Evolutionary conservation across 2,888 invertebrate species (phyloP), one percentile per base, ranked within the genome.

Genomic region (Nymphalis polychloros): DNA sequence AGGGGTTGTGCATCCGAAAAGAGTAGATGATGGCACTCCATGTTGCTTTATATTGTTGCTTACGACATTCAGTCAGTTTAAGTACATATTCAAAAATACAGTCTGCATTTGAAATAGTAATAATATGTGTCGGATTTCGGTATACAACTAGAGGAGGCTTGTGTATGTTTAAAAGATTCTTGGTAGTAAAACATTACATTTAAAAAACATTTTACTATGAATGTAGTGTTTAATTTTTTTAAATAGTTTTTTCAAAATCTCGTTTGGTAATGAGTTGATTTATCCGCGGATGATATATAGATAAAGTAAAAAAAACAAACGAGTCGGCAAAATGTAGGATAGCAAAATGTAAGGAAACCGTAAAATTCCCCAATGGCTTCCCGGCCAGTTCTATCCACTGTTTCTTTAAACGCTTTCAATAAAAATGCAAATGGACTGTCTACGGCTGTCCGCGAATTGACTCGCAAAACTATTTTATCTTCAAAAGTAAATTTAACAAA

Each of bases 391-490:
- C 71, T 69, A 79, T 81, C 82, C 83, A 84, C 86, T 89, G 88
- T 86, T 86, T 87, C 86, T 86, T 86, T 87, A 88, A 90, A 87
- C 86, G 85, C 79, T 84, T 82, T 81, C 88, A 88, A 90, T 90
- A 89, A 89, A 90, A 89, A 90, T 90, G 89, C 85, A 89, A 90
- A 90, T 90, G 73, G 77, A 79, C 78, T 79, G 81, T 83, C 84
- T 83, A 83, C 83, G 81, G 83, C 80, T 78, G 76, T 79, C 80
- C 81, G 79, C 80, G 79, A 85, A 84, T 83, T 78, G 84, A 85
- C 81, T 82, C 78, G 79, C 78, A 84, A 41, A 72, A 86, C 84
- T 84, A 87, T 85, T 88, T 89, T 87, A 86, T 85, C 76, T 77
- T 72, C 81, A 67, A 65, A 75, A 75, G 70, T 84, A 82, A 83